Conservation (phyloP, 2,888 invertebrate genomes). For the Suillia variegata region DNA sequence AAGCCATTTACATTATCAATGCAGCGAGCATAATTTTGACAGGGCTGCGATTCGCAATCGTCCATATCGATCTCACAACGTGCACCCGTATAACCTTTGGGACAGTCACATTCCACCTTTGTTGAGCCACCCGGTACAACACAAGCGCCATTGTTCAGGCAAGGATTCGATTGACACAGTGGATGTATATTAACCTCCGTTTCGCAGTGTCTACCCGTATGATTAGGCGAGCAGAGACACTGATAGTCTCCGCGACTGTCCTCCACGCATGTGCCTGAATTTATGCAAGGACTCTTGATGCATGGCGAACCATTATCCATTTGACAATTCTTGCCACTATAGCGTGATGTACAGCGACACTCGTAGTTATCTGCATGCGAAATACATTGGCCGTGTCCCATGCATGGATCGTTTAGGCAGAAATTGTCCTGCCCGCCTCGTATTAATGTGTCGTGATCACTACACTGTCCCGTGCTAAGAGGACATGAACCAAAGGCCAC, state of each 20-base stretch:
- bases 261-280: slow-evolving; percentile 75
- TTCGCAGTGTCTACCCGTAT: slow-evolving; percentile 74
- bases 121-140: slow-evolving; percentile 67
- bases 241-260: slow-evolving; percentile 72
- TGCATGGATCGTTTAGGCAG: slow-evolving; percentile 80
- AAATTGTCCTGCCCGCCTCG: slow-evolving; percentile 69
- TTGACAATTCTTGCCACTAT: slow-evolving; percentile 87
- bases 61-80: slow-evolving; percentile 71
- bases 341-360: slow-evolving; percentile 83
- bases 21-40: slow-evolving; percentile 76
- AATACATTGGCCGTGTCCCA: slow-evolving; percentile 81
- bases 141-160: slow-evolving; percentile 80
- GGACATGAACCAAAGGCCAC: slow-evolving; percentile 80
- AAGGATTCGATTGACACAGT: slow-evolving; percentile 76
- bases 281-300: slow-evolving; percentile 71
- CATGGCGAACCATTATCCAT: slow-evolving; percentile 80
- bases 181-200: slow-evolving; percentile 72
- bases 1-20: slow-evolving; percentile 75
- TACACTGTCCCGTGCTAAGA: slow-evolving; percentile 73
- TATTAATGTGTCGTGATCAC: slow-evolving; percentile 63
- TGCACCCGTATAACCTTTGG: slow-evolving; percentile 62
- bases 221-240: slow-evolving; percentile 73
- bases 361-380: slow-evolving; percentile 78
- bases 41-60: slow-evolving; percentile 74
- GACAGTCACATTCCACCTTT: slow-evolving; percentile 66